Evolutionary conservation across 1,140 invertebrate genomes (phyloP), one percentile per base, ranked within the genome.

Genomic region (Pinna nobilis): DNA sequence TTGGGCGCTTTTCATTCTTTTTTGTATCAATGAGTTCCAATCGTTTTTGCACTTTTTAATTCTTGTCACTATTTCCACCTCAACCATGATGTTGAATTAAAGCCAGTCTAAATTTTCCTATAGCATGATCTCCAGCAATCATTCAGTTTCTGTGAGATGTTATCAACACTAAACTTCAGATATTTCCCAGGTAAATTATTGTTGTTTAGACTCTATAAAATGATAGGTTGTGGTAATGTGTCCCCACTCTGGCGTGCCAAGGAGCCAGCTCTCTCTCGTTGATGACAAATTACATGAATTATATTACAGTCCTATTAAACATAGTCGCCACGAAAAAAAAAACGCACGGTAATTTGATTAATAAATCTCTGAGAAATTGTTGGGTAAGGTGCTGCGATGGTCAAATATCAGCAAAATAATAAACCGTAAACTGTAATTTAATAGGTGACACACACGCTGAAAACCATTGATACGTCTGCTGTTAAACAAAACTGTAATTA

Each of bases 341-440:
- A n/a, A 47, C 15, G 37, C 51, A n/a, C n/a, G 28, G 59, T 55
- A 59, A 69, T 57, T 59, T 51, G 47, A 30, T 9, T 32, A 53
- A 70, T 70, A 70, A 61, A 70, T 70, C 59, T 70, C 47, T 37
- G 25, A 9, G 25, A 60, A 50, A 70, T 70, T 49, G 50, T 41
- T 70, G 57, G 55, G 61, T 70, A 23, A 23, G 53, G 35, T 61
- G 32, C 51, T 70, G 47, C 53, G 68, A 70, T 70, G 68, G 57
- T 28, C 39, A 23, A 37, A 25, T 49, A 70, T 61, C 51, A 70
- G 68, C 68, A 61, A 37, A 57, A 69, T 53, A 59, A 59, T 69
- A 59, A 70, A 61, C 63, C 53, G 23, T 33, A 70, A 59, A 70
- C 59, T 41, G 59, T 61, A 61, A 61, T 61, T 61, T 61, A 44